Percentiles rank a stretch among this genome's conserved stretches.
Conservation (phyloP, 1,140 invertebrate genomes). For the Gerris buenoi region DNA sequence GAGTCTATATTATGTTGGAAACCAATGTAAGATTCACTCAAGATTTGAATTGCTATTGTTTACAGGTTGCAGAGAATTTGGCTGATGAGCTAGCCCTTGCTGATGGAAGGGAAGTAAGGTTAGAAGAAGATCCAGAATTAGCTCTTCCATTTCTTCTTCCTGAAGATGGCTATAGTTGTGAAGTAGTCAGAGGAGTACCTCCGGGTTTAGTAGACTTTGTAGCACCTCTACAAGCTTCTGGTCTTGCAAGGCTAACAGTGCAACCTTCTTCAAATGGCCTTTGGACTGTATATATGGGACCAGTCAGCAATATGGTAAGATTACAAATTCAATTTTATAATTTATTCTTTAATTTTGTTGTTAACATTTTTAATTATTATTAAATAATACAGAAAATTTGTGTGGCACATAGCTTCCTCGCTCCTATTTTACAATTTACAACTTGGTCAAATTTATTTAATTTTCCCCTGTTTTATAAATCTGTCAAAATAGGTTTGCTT, state of each 20-base stretch:
- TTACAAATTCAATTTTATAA: too few relatives aligned
- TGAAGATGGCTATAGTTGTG: conserved; percentile 95
- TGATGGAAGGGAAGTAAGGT: conserved; percentile 68
- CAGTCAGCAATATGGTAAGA: conserved; percentile 24
- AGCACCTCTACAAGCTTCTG: conserved; percentile 66
- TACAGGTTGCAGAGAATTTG: conserved; percentile 71
- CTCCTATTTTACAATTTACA: too few relatives aligned
- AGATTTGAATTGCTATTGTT: neutral
- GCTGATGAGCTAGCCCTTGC: conserved; percentile 80
- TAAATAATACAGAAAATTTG: too few relatives aligned
- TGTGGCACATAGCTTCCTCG: too few relatives aligned
- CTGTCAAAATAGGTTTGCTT: too few relatives aligned
- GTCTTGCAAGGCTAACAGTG: conserved; percentile 72
- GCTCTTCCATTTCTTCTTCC: conserved; percentile 82
- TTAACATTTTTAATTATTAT: too few relatives aligned
- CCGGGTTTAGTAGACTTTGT: conserved; percentile 76
- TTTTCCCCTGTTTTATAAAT: too few relatives aligned
- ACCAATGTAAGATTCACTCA: too few relatives aligned
- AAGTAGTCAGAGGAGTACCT: conserved; percentile 83
- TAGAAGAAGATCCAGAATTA: conserved; percentile 74
- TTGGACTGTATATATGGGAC: conserved; percentile 87
- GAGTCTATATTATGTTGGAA: too few relatives aligned
- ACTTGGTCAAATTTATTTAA: too few relatives aligned
- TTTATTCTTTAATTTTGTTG: too few relatives aligned
- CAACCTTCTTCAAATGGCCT: conserved; percentile 79